Base-by-base conservation (phyloP, 2,797 vertebrate genomes). In the Leontocebus nigricollis region DNA sequence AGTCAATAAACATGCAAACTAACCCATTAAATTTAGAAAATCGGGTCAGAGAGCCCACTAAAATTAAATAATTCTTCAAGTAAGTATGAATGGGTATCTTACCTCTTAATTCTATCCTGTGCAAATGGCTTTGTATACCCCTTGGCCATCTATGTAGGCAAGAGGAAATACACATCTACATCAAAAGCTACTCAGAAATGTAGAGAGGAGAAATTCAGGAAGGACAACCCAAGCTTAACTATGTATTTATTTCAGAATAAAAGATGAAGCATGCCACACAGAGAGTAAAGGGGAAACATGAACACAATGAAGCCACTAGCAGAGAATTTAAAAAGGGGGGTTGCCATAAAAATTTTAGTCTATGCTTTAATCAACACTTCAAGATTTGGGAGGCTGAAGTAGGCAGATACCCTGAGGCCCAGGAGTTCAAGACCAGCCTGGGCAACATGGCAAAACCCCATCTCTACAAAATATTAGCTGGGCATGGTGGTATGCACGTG, bases 11-110 rank as follows among this genome's bases (percentile, higher is more conserved):
- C 13, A 95, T 73, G 64, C 50, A 96, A 90, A 96, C 57, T n/a
- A 39, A 57, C 9, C 30, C 50, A 30, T 93, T 95, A 95, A 83
- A 84, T 93, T 90, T 79, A 95, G 83, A 57, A 92, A 96, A 61
- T 0, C 94, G 79, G 50, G 79, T 88, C 59, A 95, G 41, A 90
- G n/a, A 86, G 46, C 2, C 24, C 57, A 88, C 39, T 88, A 86
- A 95, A 72, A 88, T 13, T 70, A 33, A 89, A 82, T 1, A 27
- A 92, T 77, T 79, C 70, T 95, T 92, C 41, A 85, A 90, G 36
- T 44, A 91, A 92, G 83, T 86, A 91, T 93, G 52, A 97, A 70
- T 26, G 59, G 48, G 5, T 76, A 86, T 82, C 39, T 90, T 59
- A 88, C n/a, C 20, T 76, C 61, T 88, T 88, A 85, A 93, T 95